Conservation (phyloP, 1,140 invertebrate species). For the Ceratoteleas bidentatus region DNA sequence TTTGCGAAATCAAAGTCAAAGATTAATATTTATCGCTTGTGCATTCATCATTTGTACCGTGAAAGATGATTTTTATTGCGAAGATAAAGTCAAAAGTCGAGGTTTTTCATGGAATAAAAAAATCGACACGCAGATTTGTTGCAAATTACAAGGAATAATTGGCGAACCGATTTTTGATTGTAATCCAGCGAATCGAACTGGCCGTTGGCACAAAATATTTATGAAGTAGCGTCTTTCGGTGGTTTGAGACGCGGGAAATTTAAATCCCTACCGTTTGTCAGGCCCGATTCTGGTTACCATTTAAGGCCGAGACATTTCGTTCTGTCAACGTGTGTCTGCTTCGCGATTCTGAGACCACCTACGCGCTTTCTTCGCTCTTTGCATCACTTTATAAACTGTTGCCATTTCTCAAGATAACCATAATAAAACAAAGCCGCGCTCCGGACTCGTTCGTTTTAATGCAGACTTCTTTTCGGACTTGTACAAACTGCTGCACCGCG, state of each 20-base stretch:
- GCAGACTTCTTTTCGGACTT: constrained; percentile 51
- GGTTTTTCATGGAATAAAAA: too few relatives aligned
- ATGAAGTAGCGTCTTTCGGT: constrained; percentile 32
- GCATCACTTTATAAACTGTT: constrained; percentile 76
- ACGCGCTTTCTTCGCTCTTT: constrained; percentile 71
- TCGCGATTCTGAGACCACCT: constrained; percentile 75
- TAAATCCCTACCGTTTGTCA: constrained; percentile 52
- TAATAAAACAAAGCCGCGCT: constrained; percentile 74
- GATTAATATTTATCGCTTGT: too few relatives aligned
- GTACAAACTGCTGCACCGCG: constrained; percentile 49
- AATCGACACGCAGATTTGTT: too few relatives aligned
- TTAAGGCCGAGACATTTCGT: constrained; percentile 79
- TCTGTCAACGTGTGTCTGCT: constrained; percentile 78
- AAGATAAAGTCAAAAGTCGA: too few relatives aligned
- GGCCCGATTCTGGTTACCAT: constrained; percentile 73
- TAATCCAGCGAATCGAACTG: constrained; percentile 16
- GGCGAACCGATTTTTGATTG: too few relatives aligned
- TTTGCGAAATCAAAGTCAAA: too few relatives aligned
- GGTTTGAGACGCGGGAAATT: constrained; percentile 58
- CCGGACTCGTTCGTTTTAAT: constrained; percentile 58
- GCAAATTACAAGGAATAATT: too few relatives aligned
- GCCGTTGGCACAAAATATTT: constrained; percentile 32
- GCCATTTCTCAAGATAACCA: constrained; percentile 76
- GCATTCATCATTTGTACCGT: too few relatives aligned
- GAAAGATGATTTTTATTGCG: too few relatives aligned